Conservation (phyloP, 2,888 invertebrate genomes). For the Allophyes oxyacanthae region DNA sequence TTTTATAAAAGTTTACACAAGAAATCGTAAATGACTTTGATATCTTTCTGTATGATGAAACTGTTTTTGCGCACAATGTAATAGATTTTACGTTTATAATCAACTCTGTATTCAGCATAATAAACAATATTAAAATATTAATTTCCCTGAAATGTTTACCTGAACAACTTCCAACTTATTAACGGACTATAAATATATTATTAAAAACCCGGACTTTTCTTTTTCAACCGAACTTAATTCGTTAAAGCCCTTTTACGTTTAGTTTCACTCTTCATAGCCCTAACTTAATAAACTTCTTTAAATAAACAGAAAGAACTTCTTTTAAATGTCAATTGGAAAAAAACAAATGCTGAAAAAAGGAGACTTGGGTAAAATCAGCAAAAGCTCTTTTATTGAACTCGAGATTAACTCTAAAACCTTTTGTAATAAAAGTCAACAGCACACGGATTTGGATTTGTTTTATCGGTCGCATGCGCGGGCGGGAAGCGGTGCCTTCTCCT, state of each 20-base stretch:
- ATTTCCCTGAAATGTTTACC: not conserved
- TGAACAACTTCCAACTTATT: not conserved
- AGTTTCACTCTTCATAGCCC: conserved; percentile 31
- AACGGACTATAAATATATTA: conserved; percentile 6
- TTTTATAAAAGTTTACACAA: no score
- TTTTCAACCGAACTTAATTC: conserved; percentile 19
- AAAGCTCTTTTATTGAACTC: conserved; percentile 27
- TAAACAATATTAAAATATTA: no score
- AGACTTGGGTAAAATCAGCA: conserved; percentile 22
- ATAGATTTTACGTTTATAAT: no score
- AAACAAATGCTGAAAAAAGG: conserved; percentile 13
- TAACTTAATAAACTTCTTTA: conserved; percentile 39
- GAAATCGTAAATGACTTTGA: no score
- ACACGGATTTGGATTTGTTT: conserved; percentile 54
- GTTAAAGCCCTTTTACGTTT: conserved; percentile 19
- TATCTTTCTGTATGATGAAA: no score
- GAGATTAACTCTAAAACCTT: conserved; percentile 39
- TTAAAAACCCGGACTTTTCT: not conserved
- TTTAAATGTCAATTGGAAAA: conserved; percentile 18
- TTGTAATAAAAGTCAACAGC: conserved; percentile 56
- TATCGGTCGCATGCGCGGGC: conserved; percentile 50
- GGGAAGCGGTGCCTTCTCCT: conserved; percentile 54
- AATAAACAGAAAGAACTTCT: conserved; percentile 25
- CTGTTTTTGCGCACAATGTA: no score
- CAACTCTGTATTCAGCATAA: no score